Percentiles rank a stretch among this genome's conserved stretches.
These are phyloP conservation scores for Xerus rutilus DNA, from an alignment of 2,797 vertebrate genomes.

Conservation along the genomic window DNA sequence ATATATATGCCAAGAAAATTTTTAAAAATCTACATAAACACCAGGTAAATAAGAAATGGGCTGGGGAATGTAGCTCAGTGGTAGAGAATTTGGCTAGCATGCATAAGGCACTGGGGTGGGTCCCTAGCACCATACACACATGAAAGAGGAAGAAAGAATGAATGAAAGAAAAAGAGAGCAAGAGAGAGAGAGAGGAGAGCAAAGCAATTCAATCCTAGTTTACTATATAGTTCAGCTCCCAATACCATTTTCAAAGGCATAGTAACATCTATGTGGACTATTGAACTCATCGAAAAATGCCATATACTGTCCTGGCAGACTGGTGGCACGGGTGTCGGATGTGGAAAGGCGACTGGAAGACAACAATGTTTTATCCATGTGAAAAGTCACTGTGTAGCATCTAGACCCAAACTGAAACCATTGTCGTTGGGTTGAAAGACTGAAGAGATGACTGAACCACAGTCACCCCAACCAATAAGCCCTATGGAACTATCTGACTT, in stretches of 20 bases:
- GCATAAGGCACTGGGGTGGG: no score
- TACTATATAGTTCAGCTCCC: neutral
- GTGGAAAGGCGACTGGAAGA: accelerated
- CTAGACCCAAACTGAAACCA: neutral
- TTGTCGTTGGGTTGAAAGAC: neutral
- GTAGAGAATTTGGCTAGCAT: no score
- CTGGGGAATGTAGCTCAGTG: no score
- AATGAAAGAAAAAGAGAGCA: no score
- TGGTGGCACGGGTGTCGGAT: accelerated
- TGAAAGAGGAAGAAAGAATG: no score
- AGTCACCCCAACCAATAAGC: neutral
- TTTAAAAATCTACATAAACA: neutral
- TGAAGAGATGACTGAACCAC: neutral
- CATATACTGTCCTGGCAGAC: neutral
- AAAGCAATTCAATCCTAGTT: neutral
- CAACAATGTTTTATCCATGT: accelerated
- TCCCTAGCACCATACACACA: no score
- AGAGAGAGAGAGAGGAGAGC: neutral
- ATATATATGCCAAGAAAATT: no score
- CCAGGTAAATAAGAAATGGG: neutral
- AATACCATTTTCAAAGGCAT: neutral
- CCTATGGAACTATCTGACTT: neutral
- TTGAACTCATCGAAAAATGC: neutral
- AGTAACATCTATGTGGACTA: neutral
- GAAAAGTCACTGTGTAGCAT: neutral